Conservation (phyloP, 1,140 invertebrate species). For the Parapsyche elsis region DNA sequence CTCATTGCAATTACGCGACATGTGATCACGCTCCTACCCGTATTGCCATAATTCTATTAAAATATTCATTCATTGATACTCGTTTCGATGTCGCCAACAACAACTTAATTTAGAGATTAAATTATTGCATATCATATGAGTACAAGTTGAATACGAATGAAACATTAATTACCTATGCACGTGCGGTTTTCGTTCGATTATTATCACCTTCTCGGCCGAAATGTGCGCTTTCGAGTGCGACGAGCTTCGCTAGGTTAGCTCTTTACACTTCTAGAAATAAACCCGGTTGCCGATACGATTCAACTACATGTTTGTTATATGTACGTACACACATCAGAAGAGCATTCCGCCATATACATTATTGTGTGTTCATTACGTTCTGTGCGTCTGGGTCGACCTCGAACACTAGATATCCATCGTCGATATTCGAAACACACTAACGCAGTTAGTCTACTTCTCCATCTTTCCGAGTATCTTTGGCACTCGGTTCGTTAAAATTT, state of each 20-base stretch:
- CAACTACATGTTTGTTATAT: conserved; percentile 12
- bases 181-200: too few species aligned
- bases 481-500: background rate
- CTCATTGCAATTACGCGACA: background rate
- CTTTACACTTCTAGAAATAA: conserved; percentile 27
- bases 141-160: too few species aligned
- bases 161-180: too few species aligned
- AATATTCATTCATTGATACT: background rate
- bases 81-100: too few species aligned
- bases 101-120: too few species aligned
- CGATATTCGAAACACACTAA: background rate
- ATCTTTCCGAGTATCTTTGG: background rate
- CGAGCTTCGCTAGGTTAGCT: background rate
- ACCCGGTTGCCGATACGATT: conserved; percentile 31
- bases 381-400: conserved; percentile 17
- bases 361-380: conserved; percentile 3
- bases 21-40: background rate
- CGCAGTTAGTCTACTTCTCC: background rate
- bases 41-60: conserved; percentile 21
- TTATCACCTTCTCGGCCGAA: too few species aligned
- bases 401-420: background rate
- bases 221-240: background rate
- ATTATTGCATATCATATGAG: too few species aligned
- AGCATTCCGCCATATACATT: conserved; percentile 11
- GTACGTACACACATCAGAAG: background rate